Evolutionary conservation across 1,140 invertebrate genomes (phyloP), one percentile per base, ranked within the genome.

Genomic region (Cylas formicarius): DNA sequence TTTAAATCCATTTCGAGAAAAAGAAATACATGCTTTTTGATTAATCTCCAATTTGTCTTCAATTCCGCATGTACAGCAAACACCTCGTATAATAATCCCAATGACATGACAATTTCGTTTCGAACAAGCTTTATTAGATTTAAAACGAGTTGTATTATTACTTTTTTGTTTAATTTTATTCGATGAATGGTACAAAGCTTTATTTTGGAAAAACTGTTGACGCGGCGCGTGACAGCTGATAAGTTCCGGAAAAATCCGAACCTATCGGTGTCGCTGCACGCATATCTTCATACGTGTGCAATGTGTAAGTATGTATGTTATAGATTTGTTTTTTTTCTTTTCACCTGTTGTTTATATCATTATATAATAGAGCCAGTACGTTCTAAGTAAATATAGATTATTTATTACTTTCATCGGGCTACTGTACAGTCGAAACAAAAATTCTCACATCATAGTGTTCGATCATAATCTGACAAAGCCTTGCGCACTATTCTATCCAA

Each of bases 301-400:
- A 62, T 65, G 57, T 56, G 56, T 37, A 50, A 55, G 61, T 65
- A 63, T 63, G 60, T 60, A 65, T 62, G 60, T 65, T 62, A 62
- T 63, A 62, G 58, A n/a, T n/a, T n/a, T n/a, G n/a, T n/a, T n/a
- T n/a, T n/a, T n/a, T n/a, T n/a, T n/a, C n/a, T n/a, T n/a, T n/a
- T n/a, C n/a, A n/a, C n/a, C n/a, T n/a, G n/a, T n/a, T n/a, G n/a
- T n/a, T n/a, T n/a, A n/a, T n/a, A n/a, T n/a, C n/a, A n/a, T n/a
- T 60, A 52, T 63, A 61, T 28, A 10, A 18, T 48, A 61, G 60
- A 61, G 63, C 62, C 63, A 65, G 63, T 65, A 65, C 33, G 21
- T 53, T 59, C 52, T 65, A 62, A 62, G 60, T 61, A 52, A 57
- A 61, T 50, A 60, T 63, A 60, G 54, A 53, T 56, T 53, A 48